These are phyloP conservation scores for Acanthurus leucopareius DNA, from an alignment of 2,797 vertebrate genomes.

Conservation along the genomic window DNA sequence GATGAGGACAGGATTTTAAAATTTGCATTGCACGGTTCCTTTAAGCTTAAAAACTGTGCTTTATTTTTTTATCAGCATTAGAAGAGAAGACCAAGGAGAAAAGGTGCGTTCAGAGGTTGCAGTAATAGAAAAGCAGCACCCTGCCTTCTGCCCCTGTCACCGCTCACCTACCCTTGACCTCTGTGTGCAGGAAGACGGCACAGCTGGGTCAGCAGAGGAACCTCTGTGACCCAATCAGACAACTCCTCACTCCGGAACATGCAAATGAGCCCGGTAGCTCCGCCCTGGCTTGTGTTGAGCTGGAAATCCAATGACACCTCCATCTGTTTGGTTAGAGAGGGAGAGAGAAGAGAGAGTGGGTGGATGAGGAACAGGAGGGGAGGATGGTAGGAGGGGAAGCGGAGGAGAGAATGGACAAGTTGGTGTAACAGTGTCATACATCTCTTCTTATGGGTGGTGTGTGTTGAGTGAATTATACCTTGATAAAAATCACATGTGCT, in stretches of 20 bases:
- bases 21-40: slow-evolving; percentile 9
- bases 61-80: slow-evolving; percentile 44
- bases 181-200: slow-evolving; percentile 34
- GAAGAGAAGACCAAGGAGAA: slow-evolving; percentile 45
- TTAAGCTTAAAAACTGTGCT: slow-evolving; percentile 7
- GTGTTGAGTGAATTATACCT: slow-evolving; percentile 19
- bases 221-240: slow-evolving; percentile 70
- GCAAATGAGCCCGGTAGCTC: slow-evolving; percentile 71
- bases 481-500: slow-evolving; percentile 1
- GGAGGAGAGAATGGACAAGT: slow-evolving; percentile 30
- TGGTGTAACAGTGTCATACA: slow-evolving; percentile 27
- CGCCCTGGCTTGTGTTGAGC: slow-evolving; percentile 59
- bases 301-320: slow-evolving; percentile 78
- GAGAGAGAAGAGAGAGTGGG: slow-evolving; percentile 10
- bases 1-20: neutral
- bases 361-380: slow-evolving; percentile 5
- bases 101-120: slow-evolving; percentile 48
- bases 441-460: neutral
- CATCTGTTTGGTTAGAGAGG: slow-evolving; percentile 73
- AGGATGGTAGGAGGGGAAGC: neutral
- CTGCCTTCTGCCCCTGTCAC: slow-evolving; percentile 53
- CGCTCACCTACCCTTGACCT: slow-evolving; percentile 74
- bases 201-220: slow-evolving; percentile 63
- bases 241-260: slow-evolving; percentile 65
- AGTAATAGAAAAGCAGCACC: slow-evolving; percentile 31